Percentiles rank a stretch among this genome's conserved stretches.
phyloP scores from a whole-genome alignment of 2,113 vertebrate species.

The Phrynocephalus versicolor region DNA sequence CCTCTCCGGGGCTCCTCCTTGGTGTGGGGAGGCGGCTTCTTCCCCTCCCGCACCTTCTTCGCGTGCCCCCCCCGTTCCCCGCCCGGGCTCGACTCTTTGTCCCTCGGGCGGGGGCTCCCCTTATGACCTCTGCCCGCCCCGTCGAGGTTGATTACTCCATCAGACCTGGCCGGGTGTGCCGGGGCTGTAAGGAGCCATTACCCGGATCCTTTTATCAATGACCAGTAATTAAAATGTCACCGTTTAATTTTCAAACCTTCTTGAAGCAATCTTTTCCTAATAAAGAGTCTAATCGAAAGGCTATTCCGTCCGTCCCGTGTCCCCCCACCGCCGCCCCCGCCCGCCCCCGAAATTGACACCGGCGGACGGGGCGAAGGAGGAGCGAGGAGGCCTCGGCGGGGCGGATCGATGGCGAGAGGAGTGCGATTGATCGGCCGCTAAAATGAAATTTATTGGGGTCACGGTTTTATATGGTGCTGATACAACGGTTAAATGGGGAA shows the following conservation, averaged over 20 bases:
- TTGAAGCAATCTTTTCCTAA: conserved; percentile 85
- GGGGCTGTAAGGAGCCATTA: conserved; percentile 73
- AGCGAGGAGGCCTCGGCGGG: no score
- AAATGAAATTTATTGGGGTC: conserved; percentile 95
- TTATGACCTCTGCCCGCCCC: conserved; percentile 58
- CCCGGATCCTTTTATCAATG: conserved; percentile 86
- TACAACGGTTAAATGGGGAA: conserved; percentile 93
- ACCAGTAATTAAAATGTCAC: conserved; percentile 97
- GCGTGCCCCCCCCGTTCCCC: conserved; percentile 13
- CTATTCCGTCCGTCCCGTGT: conserved; percentile 67
- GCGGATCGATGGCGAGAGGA: conserved; percentile 84
- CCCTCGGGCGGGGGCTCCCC: not conserved
- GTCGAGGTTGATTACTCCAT: conserved; percentile 72
- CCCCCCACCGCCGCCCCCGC: no score
- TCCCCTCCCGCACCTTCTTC: not conserved
- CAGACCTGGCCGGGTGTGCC: conserved; percentile 67
- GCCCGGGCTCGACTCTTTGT: not conserved
- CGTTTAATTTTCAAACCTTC: conserved; percentile 88
- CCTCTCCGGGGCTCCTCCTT: no score
- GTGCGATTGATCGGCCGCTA: conserved; percentile 89
- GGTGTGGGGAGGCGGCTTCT: not conserved
- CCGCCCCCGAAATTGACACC: no score
- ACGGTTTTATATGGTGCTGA: conserved; percentile 90
- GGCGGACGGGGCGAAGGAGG: not conserved
- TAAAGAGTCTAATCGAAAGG: conserved; percentile 89